Percentiles rank a stretch among this genome's conserved stretches.
Conservation (phyloP, 1,140 invertebrate species). For the Zaprionus capensis region DNA sequence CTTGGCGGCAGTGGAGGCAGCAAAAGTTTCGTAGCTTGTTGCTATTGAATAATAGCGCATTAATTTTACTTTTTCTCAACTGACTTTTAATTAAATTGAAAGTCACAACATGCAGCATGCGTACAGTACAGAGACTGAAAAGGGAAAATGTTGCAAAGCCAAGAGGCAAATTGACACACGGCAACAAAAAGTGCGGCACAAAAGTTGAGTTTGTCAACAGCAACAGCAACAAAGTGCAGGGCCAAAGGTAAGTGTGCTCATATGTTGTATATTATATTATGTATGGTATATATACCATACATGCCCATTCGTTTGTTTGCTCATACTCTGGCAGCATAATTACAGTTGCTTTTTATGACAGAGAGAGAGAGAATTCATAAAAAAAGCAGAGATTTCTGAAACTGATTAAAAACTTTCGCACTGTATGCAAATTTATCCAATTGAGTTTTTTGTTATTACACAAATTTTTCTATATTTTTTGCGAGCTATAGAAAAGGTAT, state of each 20-base stretch:
- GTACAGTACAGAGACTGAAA: constrained; percentile 10
- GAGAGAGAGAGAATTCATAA: background rate
- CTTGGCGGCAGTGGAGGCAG: constrained; percentile 34
- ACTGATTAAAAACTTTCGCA: constrained; percentile 11
- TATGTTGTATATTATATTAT: background rate
- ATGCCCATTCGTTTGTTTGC: background rate
- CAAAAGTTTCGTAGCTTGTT: constrained; percentile 51
- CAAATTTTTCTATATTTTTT: constrained; percentile 6
- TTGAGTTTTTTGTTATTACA: background rate
- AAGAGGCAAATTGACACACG: constrained; percentile 26
- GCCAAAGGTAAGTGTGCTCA: constrained; percentile 1
- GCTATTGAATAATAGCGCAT: constrained; percentile 59
- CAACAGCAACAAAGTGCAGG: background rate
- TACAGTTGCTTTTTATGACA: constrained; percentile 4
- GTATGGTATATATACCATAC: background rate
- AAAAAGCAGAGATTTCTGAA: constrained; percentile 1
- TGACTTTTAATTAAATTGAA: constrained; percentile 64
- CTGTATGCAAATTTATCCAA: background rate
- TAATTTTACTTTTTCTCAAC: constrained; percentile 56
- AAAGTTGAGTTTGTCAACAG: constrained; percentile 14
- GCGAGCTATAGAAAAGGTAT: background rate
- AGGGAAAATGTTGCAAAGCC: constrained; percentile 24
- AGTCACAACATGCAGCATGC: constrained; percentile 47
- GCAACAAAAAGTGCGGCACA: constrained; percentile 6
- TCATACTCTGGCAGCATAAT: constrained; percentile 1